Conservation (phyloP, 2,888 invertebrate genomes). For the Pristionchus fissidentatus region DNA sequence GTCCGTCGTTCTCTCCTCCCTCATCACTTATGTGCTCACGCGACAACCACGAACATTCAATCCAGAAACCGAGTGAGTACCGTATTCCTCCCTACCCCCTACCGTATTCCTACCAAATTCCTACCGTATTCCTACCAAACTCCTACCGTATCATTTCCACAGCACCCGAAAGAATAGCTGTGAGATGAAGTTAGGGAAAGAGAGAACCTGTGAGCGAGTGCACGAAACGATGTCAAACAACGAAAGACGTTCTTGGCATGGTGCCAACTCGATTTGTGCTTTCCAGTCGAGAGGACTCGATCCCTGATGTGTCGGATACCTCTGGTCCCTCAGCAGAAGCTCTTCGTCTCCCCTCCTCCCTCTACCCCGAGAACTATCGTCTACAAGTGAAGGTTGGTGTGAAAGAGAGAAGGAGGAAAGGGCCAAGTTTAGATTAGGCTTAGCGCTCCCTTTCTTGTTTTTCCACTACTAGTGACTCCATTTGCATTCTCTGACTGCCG, state of each 20-base stretch:
- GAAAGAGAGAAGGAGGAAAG: not conserved
- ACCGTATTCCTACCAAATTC: too few species aligned
- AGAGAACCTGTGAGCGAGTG: too few species aligned
- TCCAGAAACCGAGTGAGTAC: slow-evolving; percentile 19
- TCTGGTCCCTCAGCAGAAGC: slow-evolving; percentile 15
- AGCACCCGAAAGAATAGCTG: too few species aligned
- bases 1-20: not conserved
- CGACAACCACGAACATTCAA: not conserved
- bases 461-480: not conserved
- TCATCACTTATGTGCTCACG: slow-evolving; percentile 29
- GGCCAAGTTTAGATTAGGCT: slow-evolving; percentile 6
- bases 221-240: too few species aligned
- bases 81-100: not conserved
- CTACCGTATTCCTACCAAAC: too few species aligned
- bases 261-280: not conserved
- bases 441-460: not conserved
- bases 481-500: not conserved
- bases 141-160: too few species aligned
- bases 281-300: slow-evolving; percentile 34
- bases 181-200: too few species aligned
- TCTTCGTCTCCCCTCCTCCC: not conserved
- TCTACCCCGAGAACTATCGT: not conserved
- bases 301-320: not conserved
- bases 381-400: slow-evolving; percentile 37
- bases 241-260: too few species aligned